A percentile compares a stretch with the other conserved stretches of the same genome.
phyloP scores from a whole-genome alignment of 2,113 vertebrate genomes.

The Chlorocebus sabaeus region DNA sequence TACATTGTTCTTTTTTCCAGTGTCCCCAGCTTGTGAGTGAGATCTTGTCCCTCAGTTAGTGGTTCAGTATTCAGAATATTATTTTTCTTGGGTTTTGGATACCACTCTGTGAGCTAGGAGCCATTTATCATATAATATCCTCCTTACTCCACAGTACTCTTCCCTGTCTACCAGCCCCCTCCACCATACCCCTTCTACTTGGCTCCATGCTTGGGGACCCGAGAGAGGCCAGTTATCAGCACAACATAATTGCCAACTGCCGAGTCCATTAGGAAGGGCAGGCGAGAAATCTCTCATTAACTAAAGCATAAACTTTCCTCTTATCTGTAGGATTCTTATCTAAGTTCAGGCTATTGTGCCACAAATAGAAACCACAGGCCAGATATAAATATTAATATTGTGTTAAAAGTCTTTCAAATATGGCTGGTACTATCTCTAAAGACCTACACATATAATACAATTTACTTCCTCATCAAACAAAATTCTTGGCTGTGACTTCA shows the following conservation, averaged over 20 bases:
- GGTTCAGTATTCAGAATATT: background rate
- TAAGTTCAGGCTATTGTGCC: background rate
- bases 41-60: background rate
- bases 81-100: background rate
- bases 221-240: background rate
- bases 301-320: background rate
- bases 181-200: background rate
- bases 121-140: background rate
- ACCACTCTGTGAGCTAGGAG: background rate
- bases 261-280: background rate
- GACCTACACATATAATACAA: background rate
- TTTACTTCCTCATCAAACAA: background rate
- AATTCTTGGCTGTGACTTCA: slow-evolving; percentile 15
- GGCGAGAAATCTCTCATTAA: slow-evolving; percentile 4
- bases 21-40: background rate
- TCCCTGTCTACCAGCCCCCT: background rate
- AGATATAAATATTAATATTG: background rate
- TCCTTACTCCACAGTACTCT: background rate
- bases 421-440: background rate
- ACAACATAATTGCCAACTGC: background rate
- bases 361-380: background rate
- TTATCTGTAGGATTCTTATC: background rate
- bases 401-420: background rate
- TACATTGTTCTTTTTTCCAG: background rate
- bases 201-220: background rate